Conservation (phyloP, 23 tunicate species). For the Styela clava region DNA sequence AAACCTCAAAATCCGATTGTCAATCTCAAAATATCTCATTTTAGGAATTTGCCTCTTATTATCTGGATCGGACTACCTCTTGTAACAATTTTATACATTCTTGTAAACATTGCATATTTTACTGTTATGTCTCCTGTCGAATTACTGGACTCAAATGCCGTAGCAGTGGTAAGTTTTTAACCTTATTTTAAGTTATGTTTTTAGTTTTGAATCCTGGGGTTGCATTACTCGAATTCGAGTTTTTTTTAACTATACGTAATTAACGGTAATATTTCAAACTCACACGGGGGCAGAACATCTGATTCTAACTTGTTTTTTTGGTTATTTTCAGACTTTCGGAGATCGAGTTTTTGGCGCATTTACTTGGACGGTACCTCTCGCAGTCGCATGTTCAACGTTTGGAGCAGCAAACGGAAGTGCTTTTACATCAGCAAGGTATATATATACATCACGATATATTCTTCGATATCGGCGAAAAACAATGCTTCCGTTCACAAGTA, state of each 20-base stretch:
- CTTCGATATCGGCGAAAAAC: too few relatives aligned
- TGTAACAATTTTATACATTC: conserved; percentile 67
- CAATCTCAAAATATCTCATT: too few relatives aligned
- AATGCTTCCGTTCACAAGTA: too few relatives aligned
- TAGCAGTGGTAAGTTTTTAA: conserved; percentile 50
- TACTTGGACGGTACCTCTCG: conserved; percentile 73
- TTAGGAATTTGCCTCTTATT: conserved; percentile 70
- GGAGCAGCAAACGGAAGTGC: conserved; percentile 94
- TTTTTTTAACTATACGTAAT: not conserved
- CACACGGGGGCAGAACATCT: too few relatives aligned
- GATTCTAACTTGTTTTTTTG: too few relatives aligned
- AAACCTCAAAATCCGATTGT: too few relatives aligned
- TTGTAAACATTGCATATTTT: conserved; percentile 83
- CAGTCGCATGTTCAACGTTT: conserved; percentile 84
- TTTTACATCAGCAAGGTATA: conserved; percentile 74
- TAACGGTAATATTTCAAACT: not conserved
- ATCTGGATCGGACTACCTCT: conserved; percentile 68
- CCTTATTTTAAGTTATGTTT: too few relatives aligned
- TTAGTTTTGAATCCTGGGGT: too few relatives aligned
- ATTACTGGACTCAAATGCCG: conserved; percentile 53
- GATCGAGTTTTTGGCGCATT: conserved; percentile 74
- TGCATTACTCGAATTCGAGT: conserved; percentile 11
- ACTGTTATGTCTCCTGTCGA: conserved; percentile 81
- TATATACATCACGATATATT: not conserved
- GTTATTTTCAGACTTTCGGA: conserved; percentile 79